These are phyloP conservation scores for Chymomyza fuscimana DNA, from an alignment of 2,888 invertebrate genomes.

Conservation along the genomic window DNA sequence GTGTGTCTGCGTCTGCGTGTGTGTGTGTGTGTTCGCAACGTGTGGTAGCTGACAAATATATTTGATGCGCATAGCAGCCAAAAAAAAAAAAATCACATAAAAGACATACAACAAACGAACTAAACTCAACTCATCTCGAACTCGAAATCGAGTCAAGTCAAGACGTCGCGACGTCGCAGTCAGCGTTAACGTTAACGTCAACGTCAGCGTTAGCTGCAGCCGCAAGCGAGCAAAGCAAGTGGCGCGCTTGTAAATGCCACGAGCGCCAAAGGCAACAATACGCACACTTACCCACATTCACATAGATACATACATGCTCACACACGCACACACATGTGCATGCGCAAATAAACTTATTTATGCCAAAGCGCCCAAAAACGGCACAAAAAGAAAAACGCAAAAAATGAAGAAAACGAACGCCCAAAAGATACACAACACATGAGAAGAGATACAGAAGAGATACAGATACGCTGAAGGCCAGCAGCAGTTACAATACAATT, in stretches of 20 bases:
- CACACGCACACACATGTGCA: slow-evolving; percentile 37
- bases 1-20: not conserved
- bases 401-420: slow-evolving; percentile 8
- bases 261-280: not conserved
- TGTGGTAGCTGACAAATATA: slow-evolving; percentile 3
- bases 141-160: slow-evolving; percentile 16
- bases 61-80: slow-evolving; percentile 7
- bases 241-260: slow-evolving; percentile 3
- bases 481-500: slow-evolving; percentile 37
- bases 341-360: slow-evolving; percentile 25
- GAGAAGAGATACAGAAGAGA: slow-evolving; percentile 32
- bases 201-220: slow-evolving; percentile 30
- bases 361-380: slow-evolving; percentile 37
- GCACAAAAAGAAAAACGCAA: slow-evolving; percentile 34
- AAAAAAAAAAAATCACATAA: slow-evolving; percentile 43
- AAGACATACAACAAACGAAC: slow-evolving; percentile 18
- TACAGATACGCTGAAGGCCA: slow-evolving; percentile 15
- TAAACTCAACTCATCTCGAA: slow-evolving; percentile 28
- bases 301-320: slow-evolving; percentile 32
- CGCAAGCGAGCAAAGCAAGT: slow-evolving; percentile 24
- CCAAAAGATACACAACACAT: slow-evolving; percentile 30
- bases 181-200: not conserved
- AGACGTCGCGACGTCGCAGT: slow-evolving; percentile 51
- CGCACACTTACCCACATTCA: slow-evolving; percentile 6
- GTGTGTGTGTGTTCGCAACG: not conserved